Conservation (phyloP, 1,140 invertebrate species). For the Watersipora subatra region DNA sequence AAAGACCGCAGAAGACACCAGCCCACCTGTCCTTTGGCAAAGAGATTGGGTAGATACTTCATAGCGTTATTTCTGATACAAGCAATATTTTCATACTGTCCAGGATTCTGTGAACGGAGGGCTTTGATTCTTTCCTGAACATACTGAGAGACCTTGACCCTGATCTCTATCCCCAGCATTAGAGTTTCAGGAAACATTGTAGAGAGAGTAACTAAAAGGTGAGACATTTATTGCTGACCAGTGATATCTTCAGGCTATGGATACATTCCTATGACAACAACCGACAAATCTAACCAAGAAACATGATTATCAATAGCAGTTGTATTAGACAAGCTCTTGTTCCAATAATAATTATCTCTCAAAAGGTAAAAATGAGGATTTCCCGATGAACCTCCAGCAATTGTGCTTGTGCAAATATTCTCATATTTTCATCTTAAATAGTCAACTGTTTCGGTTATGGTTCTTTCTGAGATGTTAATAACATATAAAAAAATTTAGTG, state of each 20-base stretch:
- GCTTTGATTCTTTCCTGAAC: constrained; percentile 87
- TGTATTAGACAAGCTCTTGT: too few species aligned
- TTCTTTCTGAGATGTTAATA: too few species aligned
- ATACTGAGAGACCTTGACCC: constrained; percentile 91
- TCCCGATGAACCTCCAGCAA: too few species aligned
- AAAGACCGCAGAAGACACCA: not conserved
- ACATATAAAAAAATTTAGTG: too few species aligned
- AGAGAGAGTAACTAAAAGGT: constrained; percentile 61
- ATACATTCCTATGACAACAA: too few species aligned
- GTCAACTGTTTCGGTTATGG: too few species aligned
- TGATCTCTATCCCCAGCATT: constrained; percentile 92
- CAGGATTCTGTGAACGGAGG: constrained; percentile 58
- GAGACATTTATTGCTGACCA: constrained; percentile 8
- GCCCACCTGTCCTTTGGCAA: constrained; percentile 76
- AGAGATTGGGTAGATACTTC: constrained; percentile 93
- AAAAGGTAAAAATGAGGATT: too few species aligned
- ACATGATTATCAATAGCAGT: constrained; percentile 1
- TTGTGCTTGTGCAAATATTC: too few species aligned
- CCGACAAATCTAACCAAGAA: too few species aligned
- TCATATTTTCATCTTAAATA: too few species aligned
- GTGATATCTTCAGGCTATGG: too few species aligned
- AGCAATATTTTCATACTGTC: constrained; percentile 80
- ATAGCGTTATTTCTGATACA: constrained; percentile 94
- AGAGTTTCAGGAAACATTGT: constrained; percentile 75
- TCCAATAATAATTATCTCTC: too few species aligned